These are phyloP conservation scores for Pyrocephalus nanus DNA, from an alignment of 2,797 vertebrate genomes.

Conservation along the genomic window DNA sequence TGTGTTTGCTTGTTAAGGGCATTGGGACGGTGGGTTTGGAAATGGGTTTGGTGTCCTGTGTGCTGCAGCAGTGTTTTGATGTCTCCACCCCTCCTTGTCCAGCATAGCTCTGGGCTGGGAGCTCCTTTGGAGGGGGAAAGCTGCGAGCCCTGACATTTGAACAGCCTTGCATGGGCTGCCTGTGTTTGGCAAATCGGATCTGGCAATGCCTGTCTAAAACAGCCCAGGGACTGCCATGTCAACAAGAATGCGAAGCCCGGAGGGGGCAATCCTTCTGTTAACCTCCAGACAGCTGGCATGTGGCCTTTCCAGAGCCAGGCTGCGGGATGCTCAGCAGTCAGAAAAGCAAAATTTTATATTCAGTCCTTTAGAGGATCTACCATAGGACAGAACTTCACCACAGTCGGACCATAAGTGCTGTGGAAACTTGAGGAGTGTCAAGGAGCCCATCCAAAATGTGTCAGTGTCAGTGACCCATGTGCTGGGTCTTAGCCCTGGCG, in stretches of 20 bases:
- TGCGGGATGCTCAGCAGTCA: neutral
- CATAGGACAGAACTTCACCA: neutral
- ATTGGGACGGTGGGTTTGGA: neutral
- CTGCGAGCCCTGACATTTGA: neutral
- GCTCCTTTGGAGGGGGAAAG: neutral
- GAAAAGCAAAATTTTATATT: neutral
- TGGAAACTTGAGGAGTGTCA: neutral
- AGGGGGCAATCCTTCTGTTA: neutral
- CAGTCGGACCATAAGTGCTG: neutral
- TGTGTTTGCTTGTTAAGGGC: neutral
- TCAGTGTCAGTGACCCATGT: fast-evolving
- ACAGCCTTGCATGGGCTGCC: neutral
- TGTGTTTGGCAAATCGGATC: neutral
- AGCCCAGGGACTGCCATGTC: neutral
- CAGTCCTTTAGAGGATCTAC: neutral
- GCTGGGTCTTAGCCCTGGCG: neutral
- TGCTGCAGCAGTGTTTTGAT: neutral
- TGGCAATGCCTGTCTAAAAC: neutral
- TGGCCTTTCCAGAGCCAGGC: neutral
- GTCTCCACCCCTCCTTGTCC: neutral
- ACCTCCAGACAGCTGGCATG: neutral
- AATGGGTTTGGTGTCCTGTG: neutral
- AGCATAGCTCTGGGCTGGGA: neutral
- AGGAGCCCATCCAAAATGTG: neutral
- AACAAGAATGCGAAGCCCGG: neutral